phyloP scores from a whole-genome alignment of 2,888 invertebrate genomes.

The Sarcophaga rosellei region DNA sequence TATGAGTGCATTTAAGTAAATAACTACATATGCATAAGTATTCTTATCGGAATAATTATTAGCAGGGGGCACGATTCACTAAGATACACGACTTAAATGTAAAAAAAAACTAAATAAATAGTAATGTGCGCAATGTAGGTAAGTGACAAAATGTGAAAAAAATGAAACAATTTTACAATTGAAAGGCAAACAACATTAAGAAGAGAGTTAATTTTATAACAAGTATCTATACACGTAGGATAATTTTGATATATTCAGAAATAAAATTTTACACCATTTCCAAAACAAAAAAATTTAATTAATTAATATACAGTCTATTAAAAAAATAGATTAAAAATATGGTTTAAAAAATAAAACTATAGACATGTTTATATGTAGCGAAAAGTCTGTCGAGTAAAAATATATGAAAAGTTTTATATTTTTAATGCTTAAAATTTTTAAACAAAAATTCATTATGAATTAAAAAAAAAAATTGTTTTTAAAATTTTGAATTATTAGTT shows the following conservation, averaged over 20 bases:
- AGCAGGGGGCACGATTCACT: constrained; percentile 33
- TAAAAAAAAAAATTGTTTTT: not conserved
- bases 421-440: too few species aligned
- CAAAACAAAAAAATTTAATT: not conserved
- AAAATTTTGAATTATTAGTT: not conserved
- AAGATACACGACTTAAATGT: not conserved
- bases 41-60: not conserved
- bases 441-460: not conserved
- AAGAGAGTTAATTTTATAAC: not conserved
- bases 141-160: constrained; percentile 1
- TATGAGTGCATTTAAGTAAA: constrained; percentile 6
- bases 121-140: not conserved
- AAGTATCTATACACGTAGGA: too few species aligned
- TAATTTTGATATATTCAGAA: not conserved
- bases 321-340: not conserved
- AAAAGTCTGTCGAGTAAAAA: too few species aligned
- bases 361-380: not conserved
- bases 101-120: not conserved
- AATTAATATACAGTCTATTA: too few species aligned
- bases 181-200: not conserved
- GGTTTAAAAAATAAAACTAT: constrained; percentile 19
- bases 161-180: constrained; percentile 18
- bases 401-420: too few species aligned
- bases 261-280: not conserved
- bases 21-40: not conserved